These are phyloP conservation scores for Spialia ferax DNA, from an alignment of 2,888 invertebrate genomes.

Conservation along the genomic window DNA sequence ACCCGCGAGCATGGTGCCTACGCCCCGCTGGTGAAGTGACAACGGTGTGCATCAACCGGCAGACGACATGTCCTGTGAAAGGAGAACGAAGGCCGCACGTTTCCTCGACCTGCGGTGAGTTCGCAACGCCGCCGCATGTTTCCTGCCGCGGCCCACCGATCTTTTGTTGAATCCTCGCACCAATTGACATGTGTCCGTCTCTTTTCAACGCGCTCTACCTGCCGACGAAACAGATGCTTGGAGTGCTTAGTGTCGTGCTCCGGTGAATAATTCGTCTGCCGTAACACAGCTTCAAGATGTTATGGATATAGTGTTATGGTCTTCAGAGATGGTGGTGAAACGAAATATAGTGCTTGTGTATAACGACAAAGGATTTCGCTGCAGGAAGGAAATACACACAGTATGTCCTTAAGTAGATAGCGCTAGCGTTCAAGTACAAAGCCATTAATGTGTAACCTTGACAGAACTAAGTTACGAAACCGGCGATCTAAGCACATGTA, in stretches of 20 bases:
- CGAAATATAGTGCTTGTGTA: slow-evolving; percentile 51
- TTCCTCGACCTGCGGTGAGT: slow-evolving; percentile 86
- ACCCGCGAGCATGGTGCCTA: slow-evolving; percentile 74
- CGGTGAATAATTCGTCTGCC: slow-evolving; percentile 45
- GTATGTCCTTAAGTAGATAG: slow-evolving; percentile 54
- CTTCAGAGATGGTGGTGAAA: slow-evolving; percentile 52
- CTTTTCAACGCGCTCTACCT: slow-evolving; percentile 74
- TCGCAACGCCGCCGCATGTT: slow-evolving; percentile 69
- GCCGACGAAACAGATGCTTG: slow-evolving; percentile 62
- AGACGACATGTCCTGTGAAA: slow-evolving; percentile 84
- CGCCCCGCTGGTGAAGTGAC: slow-evolving; percentile 78
- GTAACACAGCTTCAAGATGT: slow-evolving; percentile 48
- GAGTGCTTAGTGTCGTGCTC: slow-evolving; percentile 62
- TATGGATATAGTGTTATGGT: slow-evolving; percentile 50
- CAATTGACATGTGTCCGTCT: slow-evolving; percentile 76
- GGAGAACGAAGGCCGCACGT: slow-evolving; percentile 83
- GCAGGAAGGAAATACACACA: slow-evolving; percentile 51
- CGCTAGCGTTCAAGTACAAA: slow-evolving; percentile 70
- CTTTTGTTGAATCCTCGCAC: slow-evolving; percentile 79
- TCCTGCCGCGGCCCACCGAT: slow-evolving; percentile 73
- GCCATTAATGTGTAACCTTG: slow-evolving; percentile 77
- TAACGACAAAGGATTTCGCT: slow-evolving; percentile 51
- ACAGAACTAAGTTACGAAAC: slow-evolving; percentile 71
- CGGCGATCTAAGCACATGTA: slow-evolving; percentile 68
- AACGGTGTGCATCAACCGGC: slow-evolving; percentile 69